A percentile compares a stretch with the other conserved stretches of the same genome.
phyloP scores from a whole-genome alignment of 2,888 invertebrate genomes.

The Hydriomena furcata region DNA sequence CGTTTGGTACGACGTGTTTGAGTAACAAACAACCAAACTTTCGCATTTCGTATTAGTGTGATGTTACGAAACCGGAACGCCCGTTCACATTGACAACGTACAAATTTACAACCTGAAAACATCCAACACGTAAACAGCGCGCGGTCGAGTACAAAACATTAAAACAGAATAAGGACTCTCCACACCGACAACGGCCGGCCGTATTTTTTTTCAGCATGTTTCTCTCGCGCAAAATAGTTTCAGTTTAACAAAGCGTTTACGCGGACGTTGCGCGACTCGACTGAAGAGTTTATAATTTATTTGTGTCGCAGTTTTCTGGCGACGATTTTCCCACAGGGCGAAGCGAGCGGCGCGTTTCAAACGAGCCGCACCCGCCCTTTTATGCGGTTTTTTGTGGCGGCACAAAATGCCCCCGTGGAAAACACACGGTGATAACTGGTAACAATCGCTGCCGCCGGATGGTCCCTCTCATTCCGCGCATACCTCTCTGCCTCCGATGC shows the following conservation, averaged over 20 bases:
- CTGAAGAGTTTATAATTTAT: constrained; percentile 81
- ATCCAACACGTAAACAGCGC: constrained; percentile 11
- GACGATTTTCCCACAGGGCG: constrained; percentile 82
- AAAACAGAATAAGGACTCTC: constrained; percentile 20
- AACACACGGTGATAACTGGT: constrained; percentile 84
- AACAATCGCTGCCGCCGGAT: constrained; percentile 83
- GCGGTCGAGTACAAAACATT: constrained; percentile 19
- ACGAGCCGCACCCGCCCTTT: constrained; percentile 81
- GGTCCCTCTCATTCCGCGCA: constrained; percentile 79
- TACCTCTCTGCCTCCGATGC: constrained; percentile 71
- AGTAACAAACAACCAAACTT: too few species aligned
- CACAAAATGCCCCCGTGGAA: constrained; percentile 80
- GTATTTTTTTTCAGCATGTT: constrained; percentile 32
- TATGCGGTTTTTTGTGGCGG: constrained; percentile 81
- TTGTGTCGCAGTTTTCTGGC: constrained; percentile 81
- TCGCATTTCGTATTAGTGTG: too few species aligned
- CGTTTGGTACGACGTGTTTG: too few species aligned
- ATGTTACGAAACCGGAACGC: too few species aligned
- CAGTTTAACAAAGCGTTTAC: constrained; percentile 62
- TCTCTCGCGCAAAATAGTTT: constrained; percentile 44
- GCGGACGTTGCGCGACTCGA: constrained; percentile 47
- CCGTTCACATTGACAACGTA: not conserved
- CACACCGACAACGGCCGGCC: constrained; percentile 12
- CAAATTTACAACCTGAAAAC: constrained; percentile 7
- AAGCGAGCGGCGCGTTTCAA: constrained; percentile 65